Base-by-base conservation (phyloP, 1,140 invertebrate genomes). In the Cherax destructor region DNA sequence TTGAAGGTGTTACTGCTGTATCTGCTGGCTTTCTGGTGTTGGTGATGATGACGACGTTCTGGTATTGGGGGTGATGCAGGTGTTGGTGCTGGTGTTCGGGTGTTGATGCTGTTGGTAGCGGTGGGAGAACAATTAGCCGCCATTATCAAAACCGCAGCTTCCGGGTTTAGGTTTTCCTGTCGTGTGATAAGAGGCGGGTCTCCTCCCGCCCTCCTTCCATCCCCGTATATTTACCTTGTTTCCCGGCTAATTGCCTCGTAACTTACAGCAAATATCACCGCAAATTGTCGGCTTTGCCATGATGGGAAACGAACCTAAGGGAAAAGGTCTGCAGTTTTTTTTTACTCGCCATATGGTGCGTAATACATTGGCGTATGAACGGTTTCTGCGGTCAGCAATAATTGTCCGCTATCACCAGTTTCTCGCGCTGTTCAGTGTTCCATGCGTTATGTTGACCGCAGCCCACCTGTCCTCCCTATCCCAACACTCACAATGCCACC, bases 81-180 rank as follows among this genome's bases (percentile, higher is more conserved):
- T 80, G 49, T 24, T 80, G 47, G 79, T 80, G 79, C n/a, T 83
- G 56, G n/a, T 83, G 49, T 13, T n/a, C 10, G 56, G 79, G 13
- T 81, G 24, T n/a, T 81, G 52, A 16, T 9, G 52, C 3, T 61
- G 56, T 18, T 83, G 13, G 4, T 83, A 50, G 18, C 61, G 80
- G 9, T 24, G 78, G 47, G 47, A 3, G 41, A n/a, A 83, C 52
- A 83, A 83, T 83, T 83, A 83, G 50, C 21, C 11, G 80, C 47
- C n/a, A 83, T 83, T 83, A 83, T 56, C 80, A 83, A 83, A 83
- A 61, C 56, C 80, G 10, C 80, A 83, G 52, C 41, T 61, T 83
- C 80, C 80, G 80, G 41, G 16, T 30, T n/a, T n/a, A 24, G 80
- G 11, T 83, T 59, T 65, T 65, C 13, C 13, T 65, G 61, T 21